Percentiles rank a stretch among this genome's conserved stretches.
Evolutionary conservation across 2,888 invertebrate species (phyloP).

Genomic region (Beris chalybata): DNA sequence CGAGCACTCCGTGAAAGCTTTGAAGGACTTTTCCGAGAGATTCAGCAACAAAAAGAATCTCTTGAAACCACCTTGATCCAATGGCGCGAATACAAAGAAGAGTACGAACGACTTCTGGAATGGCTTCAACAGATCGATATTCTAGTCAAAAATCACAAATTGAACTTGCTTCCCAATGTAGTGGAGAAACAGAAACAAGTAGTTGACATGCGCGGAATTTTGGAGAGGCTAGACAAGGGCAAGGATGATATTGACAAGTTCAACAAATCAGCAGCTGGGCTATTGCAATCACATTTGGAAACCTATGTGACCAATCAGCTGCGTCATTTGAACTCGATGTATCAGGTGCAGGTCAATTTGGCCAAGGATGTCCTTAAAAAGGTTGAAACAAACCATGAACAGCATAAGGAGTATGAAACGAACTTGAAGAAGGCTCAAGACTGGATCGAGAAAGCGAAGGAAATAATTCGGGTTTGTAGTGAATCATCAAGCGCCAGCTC

Average conservation of each 20-base stretch:
- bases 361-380: constrained; percentile 89
- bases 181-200: constrained; percentile 86
- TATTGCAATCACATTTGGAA: constrained; percentile 81
- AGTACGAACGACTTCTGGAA: constrained; percentile 86
- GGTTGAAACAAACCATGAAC: constrained; percentile 84
- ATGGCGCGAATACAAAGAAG: constrained; percentile 90
- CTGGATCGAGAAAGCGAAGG: constrained; percentile 87
- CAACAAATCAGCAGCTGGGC: constrained; percentile 74
- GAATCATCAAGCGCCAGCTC: constrained; percentile 77
- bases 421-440: constrained; percentile 75
- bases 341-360: constrained; percentile 85
- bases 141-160: constrained; percentile 86
- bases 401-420: constrained; percentile 78
- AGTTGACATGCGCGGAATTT: constrained; percentile 74
- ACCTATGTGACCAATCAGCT: constrained; percentile 86
- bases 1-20: constrained; percentile 83
- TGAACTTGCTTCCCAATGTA: constrained; percentile 75
- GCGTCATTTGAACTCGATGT: constrained; percentile 82
- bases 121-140: constrained; percentile 93
- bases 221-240: constrained; percentile 73
- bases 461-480: constrained; percentile 77
- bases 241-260: constrained; percentile 81
- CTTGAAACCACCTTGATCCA: constrained; percentile 78
- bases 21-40: constrained; percentile 80
- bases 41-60: constrained; percentile 81